A percentile compares a stretch with the other conserved stretches of the same genome.
Conservation (phyloP, 1,140 invertebrate species). For the Diploscapter pachys region DNA sequence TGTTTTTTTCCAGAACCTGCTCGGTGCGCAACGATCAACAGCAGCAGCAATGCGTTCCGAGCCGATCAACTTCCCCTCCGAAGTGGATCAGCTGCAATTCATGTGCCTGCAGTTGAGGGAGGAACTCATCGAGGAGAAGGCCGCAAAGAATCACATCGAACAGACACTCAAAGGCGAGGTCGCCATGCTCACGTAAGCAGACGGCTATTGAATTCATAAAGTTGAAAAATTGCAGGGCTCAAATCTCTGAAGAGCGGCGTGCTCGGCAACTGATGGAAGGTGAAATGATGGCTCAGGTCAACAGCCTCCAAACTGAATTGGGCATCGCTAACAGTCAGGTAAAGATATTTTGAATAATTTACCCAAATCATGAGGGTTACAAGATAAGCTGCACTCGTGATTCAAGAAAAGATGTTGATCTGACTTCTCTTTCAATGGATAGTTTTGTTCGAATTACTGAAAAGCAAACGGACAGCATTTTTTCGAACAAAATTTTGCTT, state of each 20-base stretch:
- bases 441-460: no score
- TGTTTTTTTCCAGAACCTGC: constrained; percentile 49
- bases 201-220: neutral
- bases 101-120: constrained; percentile 75
- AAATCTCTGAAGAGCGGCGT: constrained; percentile 70
- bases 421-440: no score
- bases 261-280: constrained; percentile 73
- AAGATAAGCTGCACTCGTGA: no score
- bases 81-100: constrained; percentile 83
- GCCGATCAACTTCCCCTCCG: constrained; percentile 76
- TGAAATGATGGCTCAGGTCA: constrained; percentile 67
- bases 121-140: constrained; percentile 83
- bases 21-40: constrained; percentile 14
- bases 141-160: constrained; percentile 78
- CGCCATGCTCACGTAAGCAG: constrained; percentile 65
- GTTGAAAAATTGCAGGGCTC: constrained; percentile 60
- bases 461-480: no score
- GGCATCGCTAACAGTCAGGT: constrained; percentile 29
- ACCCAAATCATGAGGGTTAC: no score
- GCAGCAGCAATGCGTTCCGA: constrained; percentile 34
- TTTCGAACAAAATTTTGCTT: no score
- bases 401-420: no score
- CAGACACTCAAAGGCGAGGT: constrained; percentile 72
- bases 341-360: no score
- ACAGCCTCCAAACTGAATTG: constrained; percentile 62